Evolutionary conservation across 2,113 vertebrate genomes (phyloP).

Genomic region (Microtus richardsoni): DNA sequence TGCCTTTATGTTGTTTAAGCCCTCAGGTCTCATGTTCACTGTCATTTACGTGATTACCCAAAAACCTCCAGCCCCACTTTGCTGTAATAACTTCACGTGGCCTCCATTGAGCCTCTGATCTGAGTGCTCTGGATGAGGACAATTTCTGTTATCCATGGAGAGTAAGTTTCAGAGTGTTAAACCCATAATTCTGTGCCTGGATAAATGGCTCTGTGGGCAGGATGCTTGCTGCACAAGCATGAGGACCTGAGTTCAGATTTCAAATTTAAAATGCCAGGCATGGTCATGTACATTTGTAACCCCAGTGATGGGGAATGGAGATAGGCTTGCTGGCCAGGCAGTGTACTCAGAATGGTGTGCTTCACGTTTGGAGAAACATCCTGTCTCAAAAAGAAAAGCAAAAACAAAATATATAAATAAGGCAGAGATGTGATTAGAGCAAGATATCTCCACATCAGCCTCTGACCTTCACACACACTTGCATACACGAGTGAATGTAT

Average conservation of each 20-base stretch:
- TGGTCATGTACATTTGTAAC: not conserved
- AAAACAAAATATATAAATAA: not conserved
- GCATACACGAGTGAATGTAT: not conserved
- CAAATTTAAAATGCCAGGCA: not conserved
- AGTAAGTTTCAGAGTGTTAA: constrained; percentile 27
- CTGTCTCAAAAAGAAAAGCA: not conserved
- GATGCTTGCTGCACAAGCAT: not conserved
- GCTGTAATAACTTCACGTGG: not conserved
- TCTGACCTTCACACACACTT: not conserved
- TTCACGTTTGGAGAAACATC: not conserved
- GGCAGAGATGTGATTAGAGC: not conserved
- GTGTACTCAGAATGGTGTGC: not conserved
- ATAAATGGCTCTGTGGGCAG: not conserved
- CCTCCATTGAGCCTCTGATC: not conserved
- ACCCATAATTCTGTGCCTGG: not conserved
- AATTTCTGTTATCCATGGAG: not conserved
- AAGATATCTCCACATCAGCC: not conserved
- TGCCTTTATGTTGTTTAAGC: not conserved
- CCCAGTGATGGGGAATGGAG: not conserved
- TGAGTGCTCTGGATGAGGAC: not conserved
- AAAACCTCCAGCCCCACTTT: not conserved
- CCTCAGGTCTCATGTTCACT: not conserved
- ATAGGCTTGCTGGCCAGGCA: not conserved
- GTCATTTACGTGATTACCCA: not conserved
- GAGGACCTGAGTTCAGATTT: not conserved